Evolutionary conservation across 2,797 vertebrate species (phyloP), one percentile per base, ranked within the genome.

Genomic region (Odontamblyopus rebecca): DNA sequence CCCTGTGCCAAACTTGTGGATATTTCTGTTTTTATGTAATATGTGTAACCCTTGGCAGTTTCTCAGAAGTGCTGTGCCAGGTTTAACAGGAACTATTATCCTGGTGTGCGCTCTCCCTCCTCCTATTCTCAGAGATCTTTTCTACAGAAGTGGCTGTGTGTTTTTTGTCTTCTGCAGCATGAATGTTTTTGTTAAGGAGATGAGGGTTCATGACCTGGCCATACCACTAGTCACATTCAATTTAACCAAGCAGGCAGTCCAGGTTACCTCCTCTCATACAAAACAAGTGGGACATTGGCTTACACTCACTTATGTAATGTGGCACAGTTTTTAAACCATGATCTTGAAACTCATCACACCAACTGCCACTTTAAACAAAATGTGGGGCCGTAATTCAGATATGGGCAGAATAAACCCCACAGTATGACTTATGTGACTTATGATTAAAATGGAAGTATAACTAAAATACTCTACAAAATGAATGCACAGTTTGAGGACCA

Each of bases 181-280:
- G 89, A 94, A 90, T 93, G 91, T 93, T 94, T 92, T 92, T 93
- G 91, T 94, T 92, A 90, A 91, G 85, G 82, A 89, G 90, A 92
- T 82, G 84, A 90, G 84, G 82, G 93, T 92, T 94, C 91, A 71
- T 61, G 89, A 93, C 91, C 92, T 74, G 85, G 82, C 88, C 92
- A 89, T 92, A 92, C 90, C 91, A 89, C 85, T 81, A 90, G 92
- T 93, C 92, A 88, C 88, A 90, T 93, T 90, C 85, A 84, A 89
- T 93, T 91, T 88, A 91, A 82, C 87, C 85, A 72, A 83, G 81
- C 78, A 81, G 77, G 73, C 77, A 15, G 75, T 68, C 41, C 57
- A 18, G 72, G 80, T 78, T 73, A 73, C 84, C 81, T 73, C 76
- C 68, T 76, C 70, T 54, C 69, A 73, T 74, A 82, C 76, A 73